These are phyloP conservation scores for Napeogenes inachia DNA, from an alignment of 2,888 invertebrate species.

Conservation along the genomic window DNA sequence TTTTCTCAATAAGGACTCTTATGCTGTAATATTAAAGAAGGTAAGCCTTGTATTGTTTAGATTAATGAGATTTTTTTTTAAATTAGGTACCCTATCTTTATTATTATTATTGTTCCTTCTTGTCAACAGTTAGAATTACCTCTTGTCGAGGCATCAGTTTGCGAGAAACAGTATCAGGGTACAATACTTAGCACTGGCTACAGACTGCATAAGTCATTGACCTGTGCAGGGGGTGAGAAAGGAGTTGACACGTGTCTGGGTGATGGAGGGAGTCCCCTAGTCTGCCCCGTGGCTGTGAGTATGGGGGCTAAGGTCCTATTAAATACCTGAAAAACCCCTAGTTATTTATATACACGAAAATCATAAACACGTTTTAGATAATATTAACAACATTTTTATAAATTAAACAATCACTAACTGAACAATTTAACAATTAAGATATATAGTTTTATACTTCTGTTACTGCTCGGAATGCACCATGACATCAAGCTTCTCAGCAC, in stretches of 20 bases:
- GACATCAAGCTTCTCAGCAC: too few species aligned
- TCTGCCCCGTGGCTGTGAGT: constrained; percentile 75
- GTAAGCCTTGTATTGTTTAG: constrained; percentile 11
- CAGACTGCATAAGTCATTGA: constrained; percentile 77
- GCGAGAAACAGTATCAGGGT: constrained; percentile 61
- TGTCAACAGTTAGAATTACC: constrained; percentile 76
- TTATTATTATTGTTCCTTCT: too few species aligned
- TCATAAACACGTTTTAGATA: not conserved
- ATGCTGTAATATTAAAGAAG: constrained; percentile 32
- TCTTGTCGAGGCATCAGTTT: constrained; percentile 62
- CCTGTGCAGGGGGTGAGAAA: constrained; percentile 83
- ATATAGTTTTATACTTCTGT: too few species aligned
- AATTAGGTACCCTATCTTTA: not conserved
- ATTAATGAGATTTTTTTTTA: too few species aligned
- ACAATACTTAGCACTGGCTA: constrained; percentile 81
- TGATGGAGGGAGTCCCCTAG: constrained; percentile 85
- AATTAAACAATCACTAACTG: not conserved
- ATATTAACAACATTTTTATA: not conserved
- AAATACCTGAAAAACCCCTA: too few species aligned
- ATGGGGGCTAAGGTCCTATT: not conserved
- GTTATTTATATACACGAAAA: not conserved
- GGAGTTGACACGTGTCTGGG: constrained; percentile 82
- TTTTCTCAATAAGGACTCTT: constrained; percentile 27
- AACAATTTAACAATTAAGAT: too few species aligned
- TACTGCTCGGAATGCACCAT: too few species aligned